These are phyloP conservation scores for Porphyrio hochstetteri DNA, from an alignment of 2,113 vertebrate species.

Conservation along the genomic window DNA sequence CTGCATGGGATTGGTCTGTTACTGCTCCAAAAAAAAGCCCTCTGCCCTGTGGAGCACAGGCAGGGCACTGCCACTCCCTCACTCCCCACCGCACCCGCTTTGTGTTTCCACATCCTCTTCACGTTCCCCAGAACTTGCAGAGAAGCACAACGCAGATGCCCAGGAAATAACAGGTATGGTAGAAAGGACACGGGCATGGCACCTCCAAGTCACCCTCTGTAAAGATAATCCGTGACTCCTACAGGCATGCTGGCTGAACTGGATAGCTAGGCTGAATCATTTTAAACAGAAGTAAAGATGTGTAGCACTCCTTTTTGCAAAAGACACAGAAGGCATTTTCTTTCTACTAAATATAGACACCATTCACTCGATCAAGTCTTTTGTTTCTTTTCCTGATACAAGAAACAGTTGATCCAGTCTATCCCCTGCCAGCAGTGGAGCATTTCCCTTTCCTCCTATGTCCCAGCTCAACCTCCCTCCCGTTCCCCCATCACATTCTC, in stretches of 20 bases:
- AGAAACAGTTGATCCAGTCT: background rate
- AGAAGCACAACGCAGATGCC: background rate
- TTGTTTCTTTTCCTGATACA: background rate
- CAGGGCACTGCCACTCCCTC: background rate
- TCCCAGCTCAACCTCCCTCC: background rate
- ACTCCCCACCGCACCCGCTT: background rate
- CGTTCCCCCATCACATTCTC: background rate
- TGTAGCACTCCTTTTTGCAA: background rate
- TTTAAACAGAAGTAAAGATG: background rate
- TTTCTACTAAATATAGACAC: background rate
- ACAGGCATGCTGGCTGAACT: background rate
- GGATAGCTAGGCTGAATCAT: background rate
- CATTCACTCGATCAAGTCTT: background rate
- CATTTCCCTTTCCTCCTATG: background rate
- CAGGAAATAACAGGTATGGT: background rate
- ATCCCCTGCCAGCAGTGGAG: background rate
- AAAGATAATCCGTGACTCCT: background rate
- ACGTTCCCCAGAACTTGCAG: rapidly evolving
- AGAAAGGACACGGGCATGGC: background rate
- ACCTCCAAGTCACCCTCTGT: background rate
- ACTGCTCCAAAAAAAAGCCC: background rate
- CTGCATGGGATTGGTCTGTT: background rate
- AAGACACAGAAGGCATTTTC: background rate
- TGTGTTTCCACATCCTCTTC: background rate
- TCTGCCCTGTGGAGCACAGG: background rate